These are phyloP conservation scores for Phalacrocorax brasilianus DNA, from an alignment of 2,113 vertebrate species.

Conservation along the genomic window DNA sequence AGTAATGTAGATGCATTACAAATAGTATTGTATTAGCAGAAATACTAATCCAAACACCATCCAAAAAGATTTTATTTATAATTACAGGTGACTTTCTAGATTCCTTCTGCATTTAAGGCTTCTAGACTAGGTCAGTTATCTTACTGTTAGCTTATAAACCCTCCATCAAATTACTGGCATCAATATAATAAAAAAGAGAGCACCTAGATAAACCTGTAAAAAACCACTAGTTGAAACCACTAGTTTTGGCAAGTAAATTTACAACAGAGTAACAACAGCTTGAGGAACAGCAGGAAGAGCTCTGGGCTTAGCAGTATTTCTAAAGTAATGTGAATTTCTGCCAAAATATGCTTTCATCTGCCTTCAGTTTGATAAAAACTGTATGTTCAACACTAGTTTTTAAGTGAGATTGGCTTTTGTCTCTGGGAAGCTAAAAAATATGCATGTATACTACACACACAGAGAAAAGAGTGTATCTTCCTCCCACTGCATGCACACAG, in stretches of 20 bases:
- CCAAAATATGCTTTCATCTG: not conserved
- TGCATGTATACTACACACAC: not conserved
- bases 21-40: not conserved
- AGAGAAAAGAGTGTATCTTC: not conserved
- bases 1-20: not conserved
- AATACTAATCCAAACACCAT: not conserved
- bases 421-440: not conserved
- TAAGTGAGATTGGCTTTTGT: not conserved
- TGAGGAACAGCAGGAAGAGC: not conserved
- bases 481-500: not conserved
- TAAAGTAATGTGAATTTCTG: not conserved
- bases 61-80: not conserved
- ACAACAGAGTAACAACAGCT: not conserved
- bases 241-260: not conserved
- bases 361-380: not conserved
- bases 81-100: not conserved
- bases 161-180: not conserved
- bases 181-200: not conserved
- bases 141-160: not conserved
- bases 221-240: not conserved
- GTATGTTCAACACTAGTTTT: not conserved
- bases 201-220: not conserved
- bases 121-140: not conserved
- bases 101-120: not conserved
- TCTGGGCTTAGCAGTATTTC: not conserved